Conservation (phyloP, 2,113 vertebrate genomes). For the Mus musculus region GRCm39 chr2:165923501-165924000, state of each 20-base stretch:
- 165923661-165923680: not conserved
- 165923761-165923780: not conserved
- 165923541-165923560: conserved; percentile 89
- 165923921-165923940: not conserved
- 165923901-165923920: not conserved
- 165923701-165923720: not conserved
- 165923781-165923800: not conserved
- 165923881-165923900: not conserved
- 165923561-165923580: conserved; percentile 87
- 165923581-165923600: conserved; percentile 92
- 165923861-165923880: not conserved
- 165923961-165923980: fast-evolving
- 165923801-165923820: not conserved
- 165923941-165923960: not conserved
- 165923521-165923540: conserved; percentile 87
- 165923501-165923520: conserved; percentile 84
- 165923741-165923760: fast-evolving
- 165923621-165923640: conserved; percentile 87
- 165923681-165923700: not conserved
- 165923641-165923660: not conserved
- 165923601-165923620: conserved; percentile 87
- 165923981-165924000: not conserved
- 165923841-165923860: not conserved
- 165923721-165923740: not conserved
- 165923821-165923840: not conserved